phyloP scores from a whole-genome alignment of 2,888 invertebrate species.

The Eristalinus aeneus region DNA sequence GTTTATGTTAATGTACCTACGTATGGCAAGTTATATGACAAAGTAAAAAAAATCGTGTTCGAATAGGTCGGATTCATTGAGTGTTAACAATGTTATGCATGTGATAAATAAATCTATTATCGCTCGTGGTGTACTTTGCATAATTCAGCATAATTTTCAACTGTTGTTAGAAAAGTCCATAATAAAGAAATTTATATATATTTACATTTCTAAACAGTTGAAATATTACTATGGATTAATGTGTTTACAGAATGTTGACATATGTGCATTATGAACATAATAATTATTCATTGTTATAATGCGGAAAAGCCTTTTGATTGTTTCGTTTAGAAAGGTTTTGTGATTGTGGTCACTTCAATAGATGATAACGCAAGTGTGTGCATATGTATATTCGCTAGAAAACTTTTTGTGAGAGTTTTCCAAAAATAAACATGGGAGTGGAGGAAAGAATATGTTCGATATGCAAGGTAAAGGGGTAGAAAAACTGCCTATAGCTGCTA shows the following conservation, averaged over 20 bases:
- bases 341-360: conserved; percentile 6
- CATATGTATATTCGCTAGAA: conserved; percentile 24
- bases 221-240: conserved; percentile 20
- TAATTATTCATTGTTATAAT: no score
- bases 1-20: conserved; percentile 23
- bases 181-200: neutral
- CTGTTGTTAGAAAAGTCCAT: neutral
- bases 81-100: neutral
- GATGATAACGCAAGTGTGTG: neutral
- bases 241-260: conserved; percentile 16
- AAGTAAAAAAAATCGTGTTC: conserved; percentile 5
- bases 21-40: conserved; percentile 32
- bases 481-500: conserved; percentile 22
- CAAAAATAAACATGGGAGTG: conserved; percentile 65
- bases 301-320: neutral
- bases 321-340: neutral
- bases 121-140: neutral
- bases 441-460: conserved; percentile 14
- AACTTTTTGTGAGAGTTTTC: conserved; percentile 51
- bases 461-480: conserved; percentile 22
- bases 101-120: conserved; percentile 13
- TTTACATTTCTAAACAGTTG: no score
- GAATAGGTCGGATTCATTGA: conserved; percentile 7
- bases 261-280: no score
- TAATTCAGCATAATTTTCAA: conserved; percentile 25